Evolutionary conservation across 1,140 invertebrate species (phyloP).

Genomic region (Armadillidium nasatum): DNA sequence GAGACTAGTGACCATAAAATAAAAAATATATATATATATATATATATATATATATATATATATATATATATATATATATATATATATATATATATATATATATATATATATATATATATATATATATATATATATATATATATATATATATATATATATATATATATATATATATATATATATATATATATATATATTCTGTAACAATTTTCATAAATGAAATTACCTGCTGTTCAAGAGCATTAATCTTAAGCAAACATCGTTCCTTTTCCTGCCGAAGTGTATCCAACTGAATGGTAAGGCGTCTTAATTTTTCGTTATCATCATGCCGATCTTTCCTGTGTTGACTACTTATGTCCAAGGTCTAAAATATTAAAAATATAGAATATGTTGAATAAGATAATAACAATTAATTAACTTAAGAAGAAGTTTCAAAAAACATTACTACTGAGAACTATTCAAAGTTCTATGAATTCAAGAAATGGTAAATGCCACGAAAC

Average conservation of each 20-base stretch:
- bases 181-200: not conserved
- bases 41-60: too few relatives aligned
- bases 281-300: constrained; percentile 34
- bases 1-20: too few relatives aligned
- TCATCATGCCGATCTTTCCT: constrained; percentile 37
- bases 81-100: too few relatives aligned
- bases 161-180: too few relatives aligned
- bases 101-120: too few relatives aligned
- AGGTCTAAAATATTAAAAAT: not conserved
- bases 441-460: not conserved
- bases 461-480: too few relatives aligned
- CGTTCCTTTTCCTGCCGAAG: constrained; percentile 43
- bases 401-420: not conserved
- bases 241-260: constrained; percentile 36
- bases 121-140: too few relatives aligned
- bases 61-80: too few relatives aligned
- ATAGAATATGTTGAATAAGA: not conserved
- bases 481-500: too few relatives aligned
- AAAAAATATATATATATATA: too few relatives aligned
- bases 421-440: not conserved
- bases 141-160: too few relatives aligned
- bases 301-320: constrained; percentile 38
- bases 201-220: not conserved
- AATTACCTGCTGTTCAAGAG: constrained; percentile 41
- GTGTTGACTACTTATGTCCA: constrained; percentile 40